phyloP scores from a whole-genome alignment of 2,888 invertebrate species.

The Perithous albicinctus region DNA sequence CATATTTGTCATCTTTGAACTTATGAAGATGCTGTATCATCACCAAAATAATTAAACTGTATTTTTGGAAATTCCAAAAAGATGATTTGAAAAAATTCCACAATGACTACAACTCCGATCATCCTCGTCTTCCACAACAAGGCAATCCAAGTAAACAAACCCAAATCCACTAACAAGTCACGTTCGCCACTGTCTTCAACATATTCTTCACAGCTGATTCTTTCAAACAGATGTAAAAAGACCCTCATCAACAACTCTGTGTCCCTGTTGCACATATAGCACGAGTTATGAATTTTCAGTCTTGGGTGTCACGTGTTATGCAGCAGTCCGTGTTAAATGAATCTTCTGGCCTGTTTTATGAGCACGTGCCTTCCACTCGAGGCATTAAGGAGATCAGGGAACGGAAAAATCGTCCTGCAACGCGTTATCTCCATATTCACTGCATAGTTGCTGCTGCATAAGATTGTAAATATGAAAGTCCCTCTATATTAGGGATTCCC shows the following conservation, averaged over 20 bases:
- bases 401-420: neutral
- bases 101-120: neutral
- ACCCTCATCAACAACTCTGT: neutral
- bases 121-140: too few species aligned
- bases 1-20: too few species aligned
- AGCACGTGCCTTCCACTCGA: slow-evolving; percentile 46
- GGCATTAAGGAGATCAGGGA: neutral
- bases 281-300: slow-evolving; percentile 12
- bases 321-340: slow-evolving; percentile 31
- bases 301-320: slow-evolving; percentile 48
- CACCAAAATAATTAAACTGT: neutral
- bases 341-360: slow-evolving; percentile 23
- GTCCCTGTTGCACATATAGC: neutral
- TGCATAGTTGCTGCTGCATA: neutral
- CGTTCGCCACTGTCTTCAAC: neutral
- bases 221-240: slow-evolving; percentile 11
- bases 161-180: neutral
- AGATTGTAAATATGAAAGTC: slow-evolving; percentile 18
- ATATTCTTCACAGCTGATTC: slow-evolving; percentile 20
- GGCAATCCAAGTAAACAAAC: neutral
- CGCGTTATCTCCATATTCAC: neutral
- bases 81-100: neutral
- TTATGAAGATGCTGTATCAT: neutral
- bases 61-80: neutral
- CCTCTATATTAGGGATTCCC: neutral